Evolutionary conservation across 2,888 invertebrate species (phyloP).

Genomic region (Agrochola lychnidis): DNA sequence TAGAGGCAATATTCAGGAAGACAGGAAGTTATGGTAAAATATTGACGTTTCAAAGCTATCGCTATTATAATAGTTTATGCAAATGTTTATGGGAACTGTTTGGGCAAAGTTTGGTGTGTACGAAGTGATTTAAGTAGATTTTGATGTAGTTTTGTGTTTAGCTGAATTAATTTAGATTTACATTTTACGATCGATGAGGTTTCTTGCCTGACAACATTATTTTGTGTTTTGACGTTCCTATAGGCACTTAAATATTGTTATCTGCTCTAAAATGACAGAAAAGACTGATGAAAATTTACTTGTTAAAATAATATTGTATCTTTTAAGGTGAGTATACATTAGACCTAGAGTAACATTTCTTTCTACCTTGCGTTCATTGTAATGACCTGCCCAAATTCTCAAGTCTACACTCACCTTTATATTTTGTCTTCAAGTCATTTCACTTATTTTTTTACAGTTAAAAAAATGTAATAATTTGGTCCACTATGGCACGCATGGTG

Average conservation of each 20-base stretch:
- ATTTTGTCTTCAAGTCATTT: not conserved
- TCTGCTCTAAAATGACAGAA: not conserved
- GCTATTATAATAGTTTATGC: conserved; percentile 20
- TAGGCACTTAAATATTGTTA: not conserved
- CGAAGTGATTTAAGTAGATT: conserved; percentile 10
- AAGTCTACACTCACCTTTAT: too few relatives aligned
- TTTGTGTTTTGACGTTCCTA: not conserved
- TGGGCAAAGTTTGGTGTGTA: conserved; percentile 20
- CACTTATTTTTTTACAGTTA: too few relatives aligned
- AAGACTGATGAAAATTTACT: not conserved
- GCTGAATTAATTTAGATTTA: conserved; percentile 10
- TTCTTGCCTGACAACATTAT: not conserved
- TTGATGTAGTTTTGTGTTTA: conserved; percentile 31
- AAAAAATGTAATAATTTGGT: not conserved
- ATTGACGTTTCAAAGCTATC: conserved; percentile 7
- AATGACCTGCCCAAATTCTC: too few relatives aligned
- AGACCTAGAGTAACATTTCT: too few relatives aligned
- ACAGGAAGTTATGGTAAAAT: too few relatives aligned
- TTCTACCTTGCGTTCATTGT: too few relatives aligned
- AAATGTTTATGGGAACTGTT: conserved; percentile 40
- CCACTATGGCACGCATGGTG: not conserved
- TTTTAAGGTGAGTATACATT: not conserved
- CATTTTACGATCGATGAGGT: not conserved
- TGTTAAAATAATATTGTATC: not conserved
- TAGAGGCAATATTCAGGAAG: too few relatives aligned